Evolutionary conservation across 1,140 invertebrate species (phyloP).

Genomic region (Chymomyza costata): DNA sequence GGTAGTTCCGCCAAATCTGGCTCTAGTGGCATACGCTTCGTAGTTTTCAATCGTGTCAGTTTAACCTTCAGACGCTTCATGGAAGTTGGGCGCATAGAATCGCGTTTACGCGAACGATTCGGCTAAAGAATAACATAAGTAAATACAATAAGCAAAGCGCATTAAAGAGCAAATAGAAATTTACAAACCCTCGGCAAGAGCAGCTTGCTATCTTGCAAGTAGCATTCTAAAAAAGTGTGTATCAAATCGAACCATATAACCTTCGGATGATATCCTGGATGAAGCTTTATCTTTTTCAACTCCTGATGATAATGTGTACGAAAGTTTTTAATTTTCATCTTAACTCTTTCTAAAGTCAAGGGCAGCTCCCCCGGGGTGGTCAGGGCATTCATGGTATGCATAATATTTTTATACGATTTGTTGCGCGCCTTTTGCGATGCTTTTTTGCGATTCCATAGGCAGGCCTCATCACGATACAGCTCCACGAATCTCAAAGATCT

Average conservation of each 20-base stretch:
- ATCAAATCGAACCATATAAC: constrained; percentile 31
- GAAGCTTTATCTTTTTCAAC: constrained; percentile 39
- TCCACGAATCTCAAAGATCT: constrained; percentile 44
- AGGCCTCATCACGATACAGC: constrained; percentile 46
- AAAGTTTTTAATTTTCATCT: constrained; percentile 54
- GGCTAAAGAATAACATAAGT: too few relatives aligned
- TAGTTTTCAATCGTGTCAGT: constrained; percentile 32
- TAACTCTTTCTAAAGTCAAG: constrained; percentile 33
- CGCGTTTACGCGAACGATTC: too few relatives aligned
- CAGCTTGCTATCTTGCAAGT: neutral
- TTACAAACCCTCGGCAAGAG: neutral
- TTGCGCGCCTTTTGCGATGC: constrained; percentile 40
- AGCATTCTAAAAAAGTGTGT: constrained; percentile 3
- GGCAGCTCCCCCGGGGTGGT: constrained; percentile 8
- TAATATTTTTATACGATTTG: too few relatives aligned
- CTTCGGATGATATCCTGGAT: constrained; percentile 36
- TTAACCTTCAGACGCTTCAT: constrained; percentile 42
- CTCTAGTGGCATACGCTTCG: constrained; percentile 9
- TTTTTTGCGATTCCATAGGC: constrained; percentile 44
- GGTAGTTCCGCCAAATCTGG: too few relatives aligned
- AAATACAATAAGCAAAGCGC: neutral
- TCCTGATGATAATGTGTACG: constrained; percentile 48
- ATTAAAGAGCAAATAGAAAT: neutral
- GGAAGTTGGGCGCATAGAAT: neutral
- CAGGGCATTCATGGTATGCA: constrained; percentile 29